Base-by-base conservation (phyloP, 1,140 invertebrate species). In the Pissodes strobi region DNA sequence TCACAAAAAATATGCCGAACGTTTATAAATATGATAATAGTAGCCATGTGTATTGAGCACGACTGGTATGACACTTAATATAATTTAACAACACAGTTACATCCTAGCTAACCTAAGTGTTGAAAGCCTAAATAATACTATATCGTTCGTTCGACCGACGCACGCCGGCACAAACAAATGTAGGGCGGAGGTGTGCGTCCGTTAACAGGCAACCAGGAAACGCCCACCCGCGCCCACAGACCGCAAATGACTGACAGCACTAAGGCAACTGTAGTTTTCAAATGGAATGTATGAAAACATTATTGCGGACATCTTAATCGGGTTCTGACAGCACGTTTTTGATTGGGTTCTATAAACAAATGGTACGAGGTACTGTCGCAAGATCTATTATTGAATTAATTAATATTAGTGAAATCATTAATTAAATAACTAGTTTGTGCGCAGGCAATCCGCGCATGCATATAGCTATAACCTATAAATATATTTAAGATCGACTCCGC, bases 31-130 rank as follows among this genome's bases (percentile, higher is more conserved):
- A 70, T 75, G 72, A 75, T 72, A 68, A 62, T 73, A 71, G 51
- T 75, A 76, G 74, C 74, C 74, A 77, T 77, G 72, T 77, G 73
- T 78, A 76, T 78, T 78, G 76, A 78, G 76, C 76, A 78, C 75
- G 76, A 77, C 75, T 62, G 61, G 65, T 71, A 70, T 73, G 72
- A 78, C 75, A 78, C 70, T 76, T 75, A 78, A 75, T 74, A 78
- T 73, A 73, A 76, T 77, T 72, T 76, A 77, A 78, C 76, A 77
- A 76, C 76, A 78, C 76, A 77, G 73, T 77, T 78, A 78, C 76
- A 77, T 74, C 72, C 76, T 77, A 76, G 73, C 75, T 77, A 78
- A 78, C 75, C 75, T 76, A 77, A 78, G 75, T 76, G 73, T 78
- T 76, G 66, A 76, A 78, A 76, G 75, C 76, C 75, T 77, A 74